Evolutionary conservation across 2,797 vertebrate genomes (phyloP), one percentile per base, ranked within the genome.

Genomic region (Pterois miles): DNA sequence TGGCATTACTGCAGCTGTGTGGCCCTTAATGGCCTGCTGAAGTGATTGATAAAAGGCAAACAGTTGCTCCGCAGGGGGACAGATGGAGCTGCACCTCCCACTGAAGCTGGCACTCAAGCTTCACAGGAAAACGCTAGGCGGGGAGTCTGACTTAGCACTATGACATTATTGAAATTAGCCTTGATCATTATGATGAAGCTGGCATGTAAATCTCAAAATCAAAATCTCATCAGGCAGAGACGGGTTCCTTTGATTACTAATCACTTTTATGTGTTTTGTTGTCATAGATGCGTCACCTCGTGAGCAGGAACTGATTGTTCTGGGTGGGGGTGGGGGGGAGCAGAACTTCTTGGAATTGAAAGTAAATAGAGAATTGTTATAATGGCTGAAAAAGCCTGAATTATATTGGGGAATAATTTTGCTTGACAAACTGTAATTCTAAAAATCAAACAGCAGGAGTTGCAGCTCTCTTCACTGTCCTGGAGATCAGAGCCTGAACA

Each of bases 41-140:
- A 87, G 89, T 92, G 91, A 94, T 94, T 91, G 91, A 94, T 92
- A 92, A 92, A 93, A 92, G 87, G 84, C 74, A 89, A 93, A 89
- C 89, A 86, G 88, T 92, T 79, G 80, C 85, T 90, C 80, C 18
- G 31, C 84, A 65, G 83, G 80, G 85, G 83, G 86, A 89, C 89
- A 90, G 91, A 91, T 91, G 92, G 89, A 88, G 85, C 74, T 71
- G 13, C 84, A 85, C 89, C 83, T 83, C 84, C 85, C 86, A 85
- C 85, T 73, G 74, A 84, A 84, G 81, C 86, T 72, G 82, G 76
- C 78, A 73, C 82, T 87, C 73, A 2, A 70, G 79, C 83, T 81
- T 88, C 65, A 74, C 67, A 81, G 74, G 36, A 57, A 83, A 85
- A 80, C 29, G 40, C 48, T 3, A 33, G 73, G 71, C n/a, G 56